Percentiles rank a stretch among this genome's conserved stretches.
These are phyloP conservation scores for Drosophila maculinotata DNA, from an alignment of 2,888 invertebrate species.

Conservation along the genomic window DNA sequence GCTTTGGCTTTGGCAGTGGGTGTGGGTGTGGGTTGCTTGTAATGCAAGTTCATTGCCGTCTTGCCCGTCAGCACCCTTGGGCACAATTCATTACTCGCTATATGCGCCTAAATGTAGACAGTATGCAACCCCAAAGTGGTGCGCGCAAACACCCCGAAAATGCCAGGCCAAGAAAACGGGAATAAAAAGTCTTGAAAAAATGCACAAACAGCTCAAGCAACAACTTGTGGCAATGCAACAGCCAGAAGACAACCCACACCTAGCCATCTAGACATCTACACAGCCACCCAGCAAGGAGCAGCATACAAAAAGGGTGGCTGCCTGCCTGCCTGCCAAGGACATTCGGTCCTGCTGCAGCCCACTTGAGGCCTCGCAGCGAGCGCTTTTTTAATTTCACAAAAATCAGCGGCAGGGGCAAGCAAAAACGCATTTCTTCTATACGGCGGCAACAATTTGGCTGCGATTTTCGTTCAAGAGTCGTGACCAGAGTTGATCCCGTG, in stretches of 20 bases:
- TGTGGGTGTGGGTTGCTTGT: slow-evolving; percentile 20
- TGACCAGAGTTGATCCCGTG: slow-evolving; percentile 18
- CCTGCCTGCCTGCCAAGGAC: slow-evolving; percentile 50
- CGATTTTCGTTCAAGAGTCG: slow-evolving; percentile 25
- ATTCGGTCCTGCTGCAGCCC: slow-evolving; percentile 57
- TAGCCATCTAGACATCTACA: too few relatives aligned
- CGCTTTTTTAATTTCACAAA: slow-evolving; percentile 56
- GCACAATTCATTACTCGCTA: slow-evolving; percentile 66
- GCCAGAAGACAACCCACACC: slow-evolving; percentile 69
- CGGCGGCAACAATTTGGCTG: slow-evolving; percentile 41
- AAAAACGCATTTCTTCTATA: slow-evolving; percentile 60
- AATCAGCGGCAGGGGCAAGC: slow-evolving; percentile 35
- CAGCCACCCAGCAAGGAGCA: neutral
- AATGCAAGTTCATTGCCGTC: slow-evolving; percentile 65
- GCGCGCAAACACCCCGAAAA: slow-evolving; percentile 54
- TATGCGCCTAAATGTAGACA: slow-evolving; percentile 56
- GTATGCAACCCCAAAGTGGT: slow-evolving; percentile 69
- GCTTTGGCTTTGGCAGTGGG: neutral
- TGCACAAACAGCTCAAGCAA: slow-evolving; percentile 61
- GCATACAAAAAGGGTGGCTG: slow-evolving; percentile 48
- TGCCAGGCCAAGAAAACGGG: slow-evolving; percentile 49
- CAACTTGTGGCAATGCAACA: slow-evolving; percentile 70
- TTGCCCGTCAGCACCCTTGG: slow-evolving; percentile 48
- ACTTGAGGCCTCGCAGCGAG: slow-evolving; percentile 52
- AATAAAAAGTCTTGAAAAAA: slow-evolving; percentile 62